Base-by-base conservation (phyloP, 1,140 invertebrate genomes). In the Micrasema longulum region DNA sequence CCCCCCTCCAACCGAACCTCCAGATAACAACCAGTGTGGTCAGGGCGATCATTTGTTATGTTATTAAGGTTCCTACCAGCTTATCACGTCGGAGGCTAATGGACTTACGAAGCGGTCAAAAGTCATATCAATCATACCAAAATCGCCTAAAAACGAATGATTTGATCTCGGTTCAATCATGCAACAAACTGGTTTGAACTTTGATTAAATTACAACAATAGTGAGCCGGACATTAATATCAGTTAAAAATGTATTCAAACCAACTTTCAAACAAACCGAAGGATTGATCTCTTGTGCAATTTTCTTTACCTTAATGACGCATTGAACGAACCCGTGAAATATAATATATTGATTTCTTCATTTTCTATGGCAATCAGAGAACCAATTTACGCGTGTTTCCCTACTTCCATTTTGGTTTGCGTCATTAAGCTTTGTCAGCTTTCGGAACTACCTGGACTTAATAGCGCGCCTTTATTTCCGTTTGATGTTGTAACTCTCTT, bases 261-360 rank as follows among this genome's bases (percentile, higher is more conserved):
- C 41, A 5, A 45, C 2, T 45, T 2, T 7, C 26, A 4, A 7
- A 7, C 26, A 2, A 4, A 31, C 26, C 7, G 7, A 7, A 31
- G 43, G 43, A 52, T 52, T 52, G 20, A 52, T 23, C 18, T 18
- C 18, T 11, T 52, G 18, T 10, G 31, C 36, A 60, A 60, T 60
- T 60, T 60, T 41, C 66, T 26, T n/a, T 11, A 23, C 55, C 36
- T 45, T 71, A 71, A 71, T 64, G 69, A 71, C 60, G 55, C 60
- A 70, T 62, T 70, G 55, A 70, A 62, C 20, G 31, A 41, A 70
- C 53, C 62, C 20, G 36, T 14, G 16, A 18, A 60, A 38, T 18
- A 18, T 36, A 35, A 57, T 36, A 18, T 38, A 38, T 60, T 36
- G 35, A 38, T 60, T 60, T 18, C 31, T 18, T 22, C 55, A 16